phyloP scores from a whole-genome alignment of 2,113 vertebrate species.

The Hassar affinis region DNA sequence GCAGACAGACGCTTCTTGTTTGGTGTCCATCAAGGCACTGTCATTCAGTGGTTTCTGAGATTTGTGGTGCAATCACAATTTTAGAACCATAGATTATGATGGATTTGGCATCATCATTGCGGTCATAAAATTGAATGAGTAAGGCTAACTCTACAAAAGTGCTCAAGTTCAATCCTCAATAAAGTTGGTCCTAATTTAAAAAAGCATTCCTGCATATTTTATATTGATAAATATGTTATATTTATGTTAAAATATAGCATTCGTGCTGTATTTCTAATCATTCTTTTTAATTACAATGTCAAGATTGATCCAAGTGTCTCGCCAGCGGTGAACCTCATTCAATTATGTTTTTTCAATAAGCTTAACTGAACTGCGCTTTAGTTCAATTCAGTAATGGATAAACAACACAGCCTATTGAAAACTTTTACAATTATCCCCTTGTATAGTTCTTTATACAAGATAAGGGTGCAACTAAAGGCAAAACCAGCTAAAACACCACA shows the following conservation, averaged over 20 bases:
- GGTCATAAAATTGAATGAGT: neutral
- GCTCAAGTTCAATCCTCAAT: neutral
- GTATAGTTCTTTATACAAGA: neutral
- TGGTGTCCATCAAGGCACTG: neutral
- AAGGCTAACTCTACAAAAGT: neutral
- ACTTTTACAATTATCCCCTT: neutral
- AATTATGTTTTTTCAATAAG: neutral
- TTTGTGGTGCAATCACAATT: neutral
- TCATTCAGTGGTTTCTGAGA: neutral
- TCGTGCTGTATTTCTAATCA: neutral
- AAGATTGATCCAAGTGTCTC: neutral
- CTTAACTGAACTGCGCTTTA: conserved; percentile 2
- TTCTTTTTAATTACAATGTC: neutral
- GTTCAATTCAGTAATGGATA: neutral
- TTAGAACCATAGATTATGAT: neutral
- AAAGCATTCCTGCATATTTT: too few relatives aligned
- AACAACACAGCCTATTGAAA: neutral
- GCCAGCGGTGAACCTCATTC: neutral
- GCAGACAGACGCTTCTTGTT: neutral
- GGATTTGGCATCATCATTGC: conserved; percentile 12
- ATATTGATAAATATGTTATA: neutral
- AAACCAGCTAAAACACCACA: conserved; percentile 16
- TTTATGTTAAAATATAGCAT: neutral
- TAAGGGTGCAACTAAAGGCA: conserved; percentile 10
- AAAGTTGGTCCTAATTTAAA: neutral